Percentiles rank a stretch among this genome's conserved stretches.
These are phyloP conservation scores for Ceryle rudis DNA, from an alignment of 2,797 vertebrate genomes.

Conservation along the genomic window DNA sequence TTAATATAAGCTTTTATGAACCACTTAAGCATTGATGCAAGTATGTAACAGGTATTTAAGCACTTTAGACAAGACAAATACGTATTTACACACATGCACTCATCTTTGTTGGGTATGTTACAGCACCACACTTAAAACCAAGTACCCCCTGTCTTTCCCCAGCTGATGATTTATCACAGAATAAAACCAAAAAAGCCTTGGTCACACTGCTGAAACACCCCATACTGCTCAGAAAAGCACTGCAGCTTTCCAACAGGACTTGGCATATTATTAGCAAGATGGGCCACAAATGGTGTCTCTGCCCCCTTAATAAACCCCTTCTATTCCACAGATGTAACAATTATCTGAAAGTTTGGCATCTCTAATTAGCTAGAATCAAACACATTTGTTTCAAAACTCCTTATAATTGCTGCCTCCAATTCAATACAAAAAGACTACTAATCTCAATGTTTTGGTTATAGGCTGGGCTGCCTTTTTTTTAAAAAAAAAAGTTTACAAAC, in stretches of 20 bases:
- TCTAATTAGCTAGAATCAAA: not conserved
- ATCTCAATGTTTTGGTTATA: not conserved
- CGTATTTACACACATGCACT: not conserved
- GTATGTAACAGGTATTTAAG: not conserved
- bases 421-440: not conserved
- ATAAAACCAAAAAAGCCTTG: not conserved
- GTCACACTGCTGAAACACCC: accelerated
- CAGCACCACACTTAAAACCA: not conserved
- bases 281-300: not conserved
- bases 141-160: accelerated
- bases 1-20: not conserved
- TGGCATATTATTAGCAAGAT: conserved; percentile 1
- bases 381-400: not conserved
- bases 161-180: not conserved
- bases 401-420: conserved; percentile 11
- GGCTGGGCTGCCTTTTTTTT: not conserved
- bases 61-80: not conserved
- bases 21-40: not conserved
- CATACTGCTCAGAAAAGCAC: not conserved
- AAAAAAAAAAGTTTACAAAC: not conserved
- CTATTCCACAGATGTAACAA: conserved; percentile 11
- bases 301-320: conserved; percentile 29
- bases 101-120: too few species aligned
- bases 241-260: not conserved
- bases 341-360: conserved; percentile 34